phyloP scores from a whole-genome alignment of 2,797 vertebrate species.

The Alectoris magna region DNA sequence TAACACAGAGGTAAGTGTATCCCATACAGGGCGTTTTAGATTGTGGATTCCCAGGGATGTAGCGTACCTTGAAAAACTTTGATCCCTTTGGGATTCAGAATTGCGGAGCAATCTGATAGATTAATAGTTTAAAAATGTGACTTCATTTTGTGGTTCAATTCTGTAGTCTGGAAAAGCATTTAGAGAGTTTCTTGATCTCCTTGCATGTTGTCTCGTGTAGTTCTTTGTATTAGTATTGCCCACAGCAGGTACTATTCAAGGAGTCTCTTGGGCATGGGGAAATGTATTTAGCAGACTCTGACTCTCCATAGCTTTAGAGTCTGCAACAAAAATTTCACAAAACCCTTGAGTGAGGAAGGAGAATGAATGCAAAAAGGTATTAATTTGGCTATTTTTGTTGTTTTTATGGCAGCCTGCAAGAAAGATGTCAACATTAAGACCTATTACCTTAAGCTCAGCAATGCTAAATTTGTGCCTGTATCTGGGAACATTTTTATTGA shows the following conservation, averaged over 20 bases:
- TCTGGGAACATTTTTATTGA: slow-evolving; percentile 30
- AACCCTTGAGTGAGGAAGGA: slow-evolving; percentile 29
- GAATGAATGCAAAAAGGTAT: slow-evolving; percentile 34
- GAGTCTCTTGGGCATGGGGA: slow-evolving; percentile 48
- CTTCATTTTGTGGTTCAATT: slow-evolving; percentile 17
- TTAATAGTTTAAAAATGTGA: slow-evolving; percentile 47
- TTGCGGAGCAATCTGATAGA: slow-evolving; percentile 51
- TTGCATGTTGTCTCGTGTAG: neutral
- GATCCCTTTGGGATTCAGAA: slow-evolving; percentile 46
- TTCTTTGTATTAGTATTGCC: slow-evolving; percentile 54
- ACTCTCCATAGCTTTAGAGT: slow-evolving; percentile 9
- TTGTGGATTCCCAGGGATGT: slow-evolving; percentile 9
- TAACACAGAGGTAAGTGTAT: neutral
- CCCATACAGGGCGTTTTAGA: neutral
- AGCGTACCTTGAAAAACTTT: slow-evolving; percentile 20
- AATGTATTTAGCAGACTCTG: slow-evolving; percentile 61
- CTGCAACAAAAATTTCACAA: slow-evolving; percentile 50
- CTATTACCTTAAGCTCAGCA: neutral
- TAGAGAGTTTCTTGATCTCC: slow-evolving; percentile 58
- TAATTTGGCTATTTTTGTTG: slow-evolving; percentile 11
- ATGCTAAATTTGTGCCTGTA: neutral
- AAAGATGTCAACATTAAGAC: neutral
- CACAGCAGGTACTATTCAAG: slow-evolving; percentile 57
- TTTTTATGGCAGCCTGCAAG: neutral
- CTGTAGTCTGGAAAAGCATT: slow-evolving; percentile 71